Percentiles rank a stretch among this genome's conserved stretches.
Evolutionary conservation across 1,140 invertebrate species (phyloP).

Genomic region (Ruditapes philippinarum): DNA sequence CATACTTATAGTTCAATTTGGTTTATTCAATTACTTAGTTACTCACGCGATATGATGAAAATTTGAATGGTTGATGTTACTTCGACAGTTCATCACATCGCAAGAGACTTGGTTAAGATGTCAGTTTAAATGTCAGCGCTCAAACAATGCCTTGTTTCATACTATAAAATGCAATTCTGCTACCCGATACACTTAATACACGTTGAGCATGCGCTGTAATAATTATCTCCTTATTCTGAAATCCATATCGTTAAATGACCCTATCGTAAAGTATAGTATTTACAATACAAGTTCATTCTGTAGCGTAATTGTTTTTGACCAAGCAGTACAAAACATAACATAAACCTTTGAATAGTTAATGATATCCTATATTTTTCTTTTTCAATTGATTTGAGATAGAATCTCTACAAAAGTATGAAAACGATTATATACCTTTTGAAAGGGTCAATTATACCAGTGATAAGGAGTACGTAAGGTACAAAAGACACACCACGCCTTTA

Average conservation of each 20-base stretch:
- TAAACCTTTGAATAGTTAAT: not conserved
- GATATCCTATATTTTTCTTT: slow-evolving; percentile 5
- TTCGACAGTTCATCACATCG: not conserved
- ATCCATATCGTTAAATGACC: not conserved
- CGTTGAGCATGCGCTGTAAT: not conserved
- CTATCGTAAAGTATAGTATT: not conserved
- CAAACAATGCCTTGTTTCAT: not conserved
- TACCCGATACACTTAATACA: not conserved
- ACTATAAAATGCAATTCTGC: too few species aligned
- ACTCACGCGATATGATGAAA: not conserved
- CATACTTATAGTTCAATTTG: not conserved
- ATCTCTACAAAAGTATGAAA: slow-evolving; percentile 16
- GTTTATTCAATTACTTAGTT: not conserved
- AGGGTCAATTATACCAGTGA: slow-evolving; percentile 13
- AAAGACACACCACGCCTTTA: slow-evolving; percentile 13
- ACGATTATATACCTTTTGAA: not conserved
- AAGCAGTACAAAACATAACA: not conserved
- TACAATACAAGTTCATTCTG: not conserved
- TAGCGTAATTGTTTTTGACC: not conserved
- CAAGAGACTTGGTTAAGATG: not conserved
- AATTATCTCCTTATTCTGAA: not conserved
- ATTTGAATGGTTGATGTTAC: not conserved
- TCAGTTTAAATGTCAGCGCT: not conserved
- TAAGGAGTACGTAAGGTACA: not conserved
- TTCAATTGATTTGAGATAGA: not conserved